phyloP scores from a whole-genome alignment of 2,797 vertebrate species.

The Halcyon smyrnensis region DNA sequence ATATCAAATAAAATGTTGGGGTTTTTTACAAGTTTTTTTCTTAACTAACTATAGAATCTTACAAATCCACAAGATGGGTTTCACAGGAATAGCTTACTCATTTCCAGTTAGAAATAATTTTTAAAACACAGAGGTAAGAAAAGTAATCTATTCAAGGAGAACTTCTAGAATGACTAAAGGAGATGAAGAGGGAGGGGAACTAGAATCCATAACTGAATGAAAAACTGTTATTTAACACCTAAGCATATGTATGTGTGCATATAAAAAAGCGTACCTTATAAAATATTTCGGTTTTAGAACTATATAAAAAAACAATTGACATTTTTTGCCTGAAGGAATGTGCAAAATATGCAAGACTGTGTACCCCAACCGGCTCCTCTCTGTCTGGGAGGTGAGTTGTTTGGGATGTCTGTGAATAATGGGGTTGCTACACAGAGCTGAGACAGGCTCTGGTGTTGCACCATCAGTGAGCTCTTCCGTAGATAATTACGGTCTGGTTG shows the following conservation, averaged over 20 bases:
- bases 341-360: background rate
- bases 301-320: background rate
- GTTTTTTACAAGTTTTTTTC: background rate
- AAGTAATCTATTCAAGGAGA: background rate
- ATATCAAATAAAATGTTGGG: background rate
- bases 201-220: background rate
- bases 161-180: background rate
- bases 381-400: constrained; percentile 1
- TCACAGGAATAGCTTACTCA: background rate
- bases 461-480: background rate
- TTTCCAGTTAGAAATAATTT: background rate
- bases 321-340: constrained; percentile 14
- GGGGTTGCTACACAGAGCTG: background rate
- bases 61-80: background rate
- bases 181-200: background rate
- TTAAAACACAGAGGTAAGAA: background rate
- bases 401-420: background rate
- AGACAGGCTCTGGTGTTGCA: background rate
- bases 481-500: background rate
- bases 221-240: background rate
- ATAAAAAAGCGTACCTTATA: constrained; percentile 13
- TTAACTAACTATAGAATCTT: background rate
- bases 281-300: background rate
- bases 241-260: background rate
- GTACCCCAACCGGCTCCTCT: constrained; percentile 1